Evolutionary conservation across 2,888 invertebrate genomes (phyloP).

Genomic region (Aphodius granarius): DNA sequence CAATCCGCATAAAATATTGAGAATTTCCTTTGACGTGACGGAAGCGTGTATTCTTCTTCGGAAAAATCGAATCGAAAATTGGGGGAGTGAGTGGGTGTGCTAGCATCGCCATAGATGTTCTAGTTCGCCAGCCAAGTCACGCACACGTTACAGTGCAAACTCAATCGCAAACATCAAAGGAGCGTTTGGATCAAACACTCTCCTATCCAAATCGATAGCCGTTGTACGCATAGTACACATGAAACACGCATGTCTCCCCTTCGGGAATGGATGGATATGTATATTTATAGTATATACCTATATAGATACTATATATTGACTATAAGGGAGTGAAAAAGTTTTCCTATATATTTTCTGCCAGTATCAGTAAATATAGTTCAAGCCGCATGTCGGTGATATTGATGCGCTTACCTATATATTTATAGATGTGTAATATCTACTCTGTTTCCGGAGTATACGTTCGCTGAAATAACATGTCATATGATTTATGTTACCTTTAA

Average conservation of each 20-base stretch:
- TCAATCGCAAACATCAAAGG: conserved; percentile 29
- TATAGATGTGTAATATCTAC: not conserved
- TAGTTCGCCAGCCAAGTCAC: conserved; percentile 31
- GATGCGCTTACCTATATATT: not conserved
- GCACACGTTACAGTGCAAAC: conserved; percentile 31
- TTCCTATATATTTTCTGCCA: not conserved
- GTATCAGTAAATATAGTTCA: not conserved
- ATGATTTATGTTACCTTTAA: not conserved
- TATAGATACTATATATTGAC: too few relatives aligned
- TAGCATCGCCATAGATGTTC: conserved; percentile 34
- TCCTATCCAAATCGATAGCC: conserved; percentile 40
- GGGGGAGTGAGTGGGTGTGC: conserved; percentile 18
- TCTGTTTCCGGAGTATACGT: not conserved
- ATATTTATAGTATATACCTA: too few relatives aligned
- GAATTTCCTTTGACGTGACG: conserved; percentile 28
- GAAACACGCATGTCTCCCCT: conserved; percentile 42
- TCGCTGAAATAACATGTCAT: not conserved
- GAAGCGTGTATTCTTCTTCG: conserved; percentile 27
- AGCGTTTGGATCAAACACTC: conserved; percentile 39
- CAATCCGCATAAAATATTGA: conserved; percentile 24
- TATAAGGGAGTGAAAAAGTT: not conserved
- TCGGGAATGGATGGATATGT: not conserved
- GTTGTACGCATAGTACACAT: conserved; percentile 39
- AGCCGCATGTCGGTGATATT: not conserved
- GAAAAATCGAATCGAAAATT: conserved; percentile 34